Evolutionary conservation across 2,113 vertebrate species (phyloP).

Genomic region (Montifringilla adamsi): DNA sequence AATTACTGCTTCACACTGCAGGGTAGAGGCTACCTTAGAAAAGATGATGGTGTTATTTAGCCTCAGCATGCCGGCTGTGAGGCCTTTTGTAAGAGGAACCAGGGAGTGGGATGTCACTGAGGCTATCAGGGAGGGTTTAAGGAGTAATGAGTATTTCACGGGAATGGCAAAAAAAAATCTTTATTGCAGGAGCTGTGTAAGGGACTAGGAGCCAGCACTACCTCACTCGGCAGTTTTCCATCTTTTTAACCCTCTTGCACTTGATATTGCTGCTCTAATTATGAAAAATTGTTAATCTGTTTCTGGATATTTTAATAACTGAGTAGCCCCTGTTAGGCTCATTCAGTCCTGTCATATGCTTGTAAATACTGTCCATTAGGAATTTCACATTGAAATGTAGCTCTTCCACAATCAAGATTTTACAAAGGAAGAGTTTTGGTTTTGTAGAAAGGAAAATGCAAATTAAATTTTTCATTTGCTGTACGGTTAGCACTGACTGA

Average conservation of each 20-base stretch:
- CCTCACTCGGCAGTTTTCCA: background rate
- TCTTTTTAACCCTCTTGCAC: background rate
- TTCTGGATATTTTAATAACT: background rate
- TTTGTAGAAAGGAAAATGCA: background rate
- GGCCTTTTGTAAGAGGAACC: background rate
- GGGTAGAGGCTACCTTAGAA: conserved; percentile 6
- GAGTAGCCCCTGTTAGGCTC: background rate
- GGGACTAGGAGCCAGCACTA: background rate
- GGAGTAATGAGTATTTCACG: background rate
- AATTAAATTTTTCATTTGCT: background rate
- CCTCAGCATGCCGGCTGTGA: background rate
- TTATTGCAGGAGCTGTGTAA: background rate
- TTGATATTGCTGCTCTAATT: background rate
- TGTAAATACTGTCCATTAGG: background rate
- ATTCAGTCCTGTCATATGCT: background rate
- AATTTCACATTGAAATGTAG: background rate
- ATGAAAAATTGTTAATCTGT: background rate
- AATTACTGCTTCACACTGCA: conserved; percentile 34
- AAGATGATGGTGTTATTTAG: background rate
- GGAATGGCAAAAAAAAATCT: background rate
- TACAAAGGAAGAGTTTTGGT: background rate
- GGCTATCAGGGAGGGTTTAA: background rate
- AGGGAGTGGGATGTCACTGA: background rate
- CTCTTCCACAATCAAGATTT: background rate
- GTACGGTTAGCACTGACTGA: background rate